phyloP scores from a whole-genome alignment of 1,140 invertebrate genomes.

The Heliothis virescens region DNA sequence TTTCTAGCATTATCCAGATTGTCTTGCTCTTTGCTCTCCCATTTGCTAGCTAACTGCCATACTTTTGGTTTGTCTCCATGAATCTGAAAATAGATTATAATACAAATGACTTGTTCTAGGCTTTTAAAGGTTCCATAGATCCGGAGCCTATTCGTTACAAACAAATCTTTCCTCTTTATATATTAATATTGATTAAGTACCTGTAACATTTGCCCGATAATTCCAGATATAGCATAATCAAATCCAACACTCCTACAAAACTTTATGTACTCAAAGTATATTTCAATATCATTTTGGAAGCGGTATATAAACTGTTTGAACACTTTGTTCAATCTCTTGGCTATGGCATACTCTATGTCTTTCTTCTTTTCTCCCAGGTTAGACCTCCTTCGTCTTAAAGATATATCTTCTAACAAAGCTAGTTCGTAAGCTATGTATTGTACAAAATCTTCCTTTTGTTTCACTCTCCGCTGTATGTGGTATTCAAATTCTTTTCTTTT shows the following conservation, averaged over 20 bases:
- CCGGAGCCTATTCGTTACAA: no score
- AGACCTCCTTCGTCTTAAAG: conserved; percentile 86
- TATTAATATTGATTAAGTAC: no score
- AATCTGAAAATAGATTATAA: conserved; percentile 82
- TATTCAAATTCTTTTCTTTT: conserved; percentile 91
- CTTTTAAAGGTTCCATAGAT: no score
- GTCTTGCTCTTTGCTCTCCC: conserved; percentile 90
- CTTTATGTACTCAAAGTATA: conserved; percentile 91
- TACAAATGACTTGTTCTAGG: no score
- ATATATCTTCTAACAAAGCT: conserved; percentile 89
- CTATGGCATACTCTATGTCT: conserved; percentile 89
- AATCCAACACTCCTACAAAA: conserved; percentile 90
- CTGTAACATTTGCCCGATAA: conserved; percentile 83
- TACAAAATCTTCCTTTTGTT: conserved; percentile 90
- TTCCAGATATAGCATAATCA: conserved; percentile 73
- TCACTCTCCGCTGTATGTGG: conserved; percentile 89
- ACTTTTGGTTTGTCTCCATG: conserved; percentile 91
- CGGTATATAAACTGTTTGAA: conserved; percentile 88
- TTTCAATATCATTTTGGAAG: conserved; percentile 89
- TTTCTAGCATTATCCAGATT: conserved; percentile 89
- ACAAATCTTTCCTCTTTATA: no score
- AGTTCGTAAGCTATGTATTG: conserved; percentile 91
- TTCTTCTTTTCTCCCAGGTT: conserved; percentile 88
- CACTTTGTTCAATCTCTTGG: conserved; percentile 88
- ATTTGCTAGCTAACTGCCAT: conserved; percentile 91